Base-by-base conservation (phyloP, 2,888 invertebrate genomes). In the Cephalotes varians region DNA sequence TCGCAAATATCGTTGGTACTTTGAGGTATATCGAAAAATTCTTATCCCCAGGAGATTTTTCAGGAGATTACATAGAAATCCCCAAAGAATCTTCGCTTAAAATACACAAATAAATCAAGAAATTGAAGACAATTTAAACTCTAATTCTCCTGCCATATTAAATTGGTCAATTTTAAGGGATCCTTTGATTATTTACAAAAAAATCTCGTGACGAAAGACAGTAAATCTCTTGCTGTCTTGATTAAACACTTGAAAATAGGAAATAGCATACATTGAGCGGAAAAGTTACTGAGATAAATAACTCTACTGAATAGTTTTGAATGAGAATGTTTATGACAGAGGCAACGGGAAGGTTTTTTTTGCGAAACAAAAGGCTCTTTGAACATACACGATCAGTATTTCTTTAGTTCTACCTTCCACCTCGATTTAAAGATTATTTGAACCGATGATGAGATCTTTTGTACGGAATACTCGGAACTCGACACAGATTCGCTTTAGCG, bases 381-480 rank as follows among this genome's bases (percentile, higher is more conserved):
- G 21, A 69, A 56, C n/a, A 2, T 3, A 51, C n/a, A 10, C 40
- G n/a, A 62, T 34, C 25, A 25, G 18, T 34, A 7, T 18, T 44
- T 62, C 34, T 25, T 31, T 21, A 47, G 28, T 62, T 40, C 15
- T 10, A 12, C n/a, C 40, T n/a, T n/a, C 31, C n/a, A 25, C 4
- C 31, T 18, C 51, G 44, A 28, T 25, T 44, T 34, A 69, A 69
- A 28, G 18, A 40, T 6, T 69, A 10, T 25, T 69, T 34, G 9
- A 69, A 25, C 28, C 18, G 7, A 18, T 34, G 56, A 69, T 71
- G 56, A 56, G 31, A 56, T 47, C 47, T 77, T 71, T 77, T 77
- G 25, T 69, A 34, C 2, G 21, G 1, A 25, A 71, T 3, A 12
- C 56, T 5, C 0, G 9, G 34, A 64, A 51, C n/a, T 12, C 40